phyloP scores from a whole-genome alignment of 2,888 invertebrate genomes.

The Dryobotodes eremita region DNA sequence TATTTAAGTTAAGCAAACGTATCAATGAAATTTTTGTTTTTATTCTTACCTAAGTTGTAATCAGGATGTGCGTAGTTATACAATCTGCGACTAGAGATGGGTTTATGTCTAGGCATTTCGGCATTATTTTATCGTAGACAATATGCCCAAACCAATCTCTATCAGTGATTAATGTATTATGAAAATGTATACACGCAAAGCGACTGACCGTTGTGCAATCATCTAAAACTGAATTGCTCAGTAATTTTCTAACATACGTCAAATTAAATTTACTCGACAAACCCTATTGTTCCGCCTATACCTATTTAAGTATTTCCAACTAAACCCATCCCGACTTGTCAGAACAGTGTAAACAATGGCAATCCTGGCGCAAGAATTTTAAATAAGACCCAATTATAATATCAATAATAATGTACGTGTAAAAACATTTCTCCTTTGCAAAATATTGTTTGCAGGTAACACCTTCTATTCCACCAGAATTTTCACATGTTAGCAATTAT shows the following conservation, averaged over 20 bases:
- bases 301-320: background rate
- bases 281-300: conserved; percentile 11
- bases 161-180: background rate
- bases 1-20: background rate
- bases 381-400: conserved; percentile 5
- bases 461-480: background rate
- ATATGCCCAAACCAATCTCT: background rate
- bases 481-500: conserved; percentile 8
- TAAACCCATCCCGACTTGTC: background rate
- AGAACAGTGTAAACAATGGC: conserved; percentile 5
- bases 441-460: conserved; percentile 10
- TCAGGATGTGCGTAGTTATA: background rate
- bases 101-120: background rate
- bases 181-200: background rate
- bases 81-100: background rate
- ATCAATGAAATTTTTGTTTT: background rate
- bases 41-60: background rate
- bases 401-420: conserved; percentile 1
- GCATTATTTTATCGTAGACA: background rate
- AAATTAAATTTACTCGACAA: conserved; percentile 25
- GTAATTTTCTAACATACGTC: conserved; percentile 4
- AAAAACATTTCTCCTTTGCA: conserved; percentile 17
- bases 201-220: background rate
- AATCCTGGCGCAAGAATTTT: conserved; percentile 23
- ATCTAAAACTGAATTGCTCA: background rate